Conservation (phyloP, 2,797 vertebrate species). For the Antrozous pallidus region DNA sequence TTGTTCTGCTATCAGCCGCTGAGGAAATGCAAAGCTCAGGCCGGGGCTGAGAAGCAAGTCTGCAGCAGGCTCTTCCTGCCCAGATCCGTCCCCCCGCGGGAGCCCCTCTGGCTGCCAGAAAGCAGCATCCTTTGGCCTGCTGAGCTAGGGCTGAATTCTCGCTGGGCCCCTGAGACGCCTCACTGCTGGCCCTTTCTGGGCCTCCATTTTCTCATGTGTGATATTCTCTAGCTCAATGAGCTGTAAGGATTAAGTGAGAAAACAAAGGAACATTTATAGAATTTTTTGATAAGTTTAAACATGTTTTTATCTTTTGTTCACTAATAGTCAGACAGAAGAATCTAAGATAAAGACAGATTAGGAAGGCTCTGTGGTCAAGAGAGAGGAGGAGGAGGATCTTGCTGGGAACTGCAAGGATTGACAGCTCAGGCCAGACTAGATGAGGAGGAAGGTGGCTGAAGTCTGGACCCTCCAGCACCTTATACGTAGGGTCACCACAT, state of each 20-base stretch:
- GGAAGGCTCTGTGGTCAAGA: background rate
- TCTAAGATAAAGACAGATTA: background rate
- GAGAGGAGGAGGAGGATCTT: background rate
- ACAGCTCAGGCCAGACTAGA: background rate
- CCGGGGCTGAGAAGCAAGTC: background rate
- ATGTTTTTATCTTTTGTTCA: background rate
- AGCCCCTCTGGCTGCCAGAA: background rate
- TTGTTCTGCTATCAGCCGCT: background rate
- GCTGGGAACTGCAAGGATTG: background rate
- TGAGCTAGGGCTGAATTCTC: background rate
- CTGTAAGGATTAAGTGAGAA: background rate
- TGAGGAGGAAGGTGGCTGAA: background rate
- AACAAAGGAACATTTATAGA: background rate
- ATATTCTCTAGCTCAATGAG: background rate
- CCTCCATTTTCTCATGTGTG: background rate
- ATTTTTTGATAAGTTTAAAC: background rate
- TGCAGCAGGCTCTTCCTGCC: background rate
- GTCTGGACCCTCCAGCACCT: background rate
- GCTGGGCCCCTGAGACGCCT: background rate
- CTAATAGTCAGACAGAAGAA: background rate
- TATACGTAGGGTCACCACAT: background rate
- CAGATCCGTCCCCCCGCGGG: background rate
- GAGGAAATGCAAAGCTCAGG: background rate
- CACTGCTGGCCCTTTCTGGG: background rate
- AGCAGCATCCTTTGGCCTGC: background rate